A percentile compares a stretch with the other conserved stretches of the same genome.
These are phyloP conservation scores for Leptinotarsa tumamoca DNA, from an alignment of 2,888 invertebrate genomes.

Conservation along the genomic window DNA sequence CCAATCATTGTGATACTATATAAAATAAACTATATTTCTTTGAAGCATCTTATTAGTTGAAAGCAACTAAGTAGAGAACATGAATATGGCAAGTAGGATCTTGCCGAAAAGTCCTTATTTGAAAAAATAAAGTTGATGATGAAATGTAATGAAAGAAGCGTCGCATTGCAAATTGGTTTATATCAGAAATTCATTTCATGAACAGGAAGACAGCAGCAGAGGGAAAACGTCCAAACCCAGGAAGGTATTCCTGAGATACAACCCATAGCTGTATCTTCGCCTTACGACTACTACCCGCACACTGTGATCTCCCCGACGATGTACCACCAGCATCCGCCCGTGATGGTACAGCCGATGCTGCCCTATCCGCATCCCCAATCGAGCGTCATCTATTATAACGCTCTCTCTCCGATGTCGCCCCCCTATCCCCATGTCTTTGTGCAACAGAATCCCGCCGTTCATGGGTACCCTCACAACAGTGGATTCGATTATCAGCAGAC, in stretches of 20 bases:
- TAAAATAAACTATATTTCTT: too few species aligned
- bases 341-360: conserved; percentile 40
- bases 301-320: conserved; percentile 35
- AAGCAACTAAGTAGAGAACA: too few species aligned
- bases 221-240: background rate
- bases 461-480: conserved; percentile 26
- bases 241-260: conserved; percentile 11
- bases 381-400: conserved; percentile 37
- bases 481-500: conserved; percentile 31
- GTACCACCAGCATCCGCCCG: conserved; percentile 36
- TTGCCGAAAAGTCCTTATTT: too few species aligned
- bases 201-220: conserved; percentile 28
- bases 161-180: too few species aligned
- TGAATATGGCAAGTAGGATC: too few species aligned
- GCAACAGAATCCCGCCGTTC: conserved; percentile 32
- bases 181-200: background rate
- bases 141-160: too few species aligned
- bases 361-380: conserved; percentile 31
- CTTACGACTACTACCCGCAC: conserved; percentile 28
- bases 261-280: conserved; percentile 18
- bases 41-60: too few species aligned
- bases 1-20: too few species aligned
- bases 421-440: conserved; percentile 40
- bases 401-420: conserved; percentile 37
- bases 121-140: too few species aligned